These are phyloP conservation scores for Villa cingulata DNA, from an alignment of 2,888 invertebrate species.

Conservation along the genomic window DNA sequence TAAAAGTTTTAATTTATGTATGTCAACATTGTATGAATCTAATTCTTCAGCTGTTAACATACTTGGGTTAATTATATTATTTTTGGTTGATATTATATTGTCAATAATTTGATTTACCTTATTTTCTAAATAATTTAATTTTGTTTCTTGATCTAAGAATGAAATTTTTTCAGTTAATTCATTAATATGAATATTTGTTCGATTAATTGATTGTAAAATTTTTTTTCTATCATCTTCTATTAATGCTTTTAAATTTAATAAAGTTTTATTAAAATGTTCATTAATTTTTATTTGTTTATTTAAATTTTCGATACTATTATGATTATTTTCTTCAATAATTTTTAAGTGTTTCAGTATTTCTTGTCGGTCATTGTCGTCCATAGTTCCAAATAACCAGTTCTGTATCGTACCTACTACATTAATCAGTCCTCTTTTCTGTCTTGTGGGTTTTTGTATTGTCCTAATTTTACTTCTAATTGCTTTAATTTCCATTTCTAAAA, in stretches of 20 bases:
- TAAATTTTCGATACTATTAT: background rate
- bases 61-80: slow-evolving; percentile 8
- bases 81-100: slow-evolving; percentile 3
- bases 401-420: too few relatives aligned
- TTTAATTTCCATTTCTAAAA: too few relatives aligned
- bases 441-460: too few relatives aligned
- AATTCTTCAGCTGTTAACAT: slow-evolving; percentile 7
- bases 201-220: slow-evolving; percentile 5
- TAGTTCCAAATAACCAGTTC: too few relatives aligned
- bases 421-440: too few relatives aligned
- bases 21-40: slow-evolving; percentile 3
- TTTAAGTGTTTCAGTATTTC: background rate
- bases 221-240: slow-evolving; percentile 5
- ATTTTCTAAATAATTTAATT: slow-evolving; percentile 4
- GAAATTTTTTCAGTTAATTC: slow-evolving; percentile 6
- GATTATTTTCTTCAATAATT: slow-evolving; percentile 2
- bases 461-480: too few relatives aligned
- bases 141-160: slow-evolving; percentile 1
- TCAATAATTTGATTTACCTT: slow-evolving; percentile 7
- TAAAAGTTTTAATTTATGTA: slow-evolving; percentile 8
- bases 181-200: background rate
- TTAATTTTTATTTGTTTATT: too few relatives aligned
- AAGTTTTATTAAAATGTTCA: slow-evolving; percentile 5
- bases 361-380: too few relatives aligned
- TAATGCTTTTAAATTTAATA: slow-evolving; percentile 2